These are phyloP conservation scores for Liopterus haemorrhoidalis DNA, from an alignment of 2,888 invertebrate genomes.

Conservation along the genomic window DNA sequence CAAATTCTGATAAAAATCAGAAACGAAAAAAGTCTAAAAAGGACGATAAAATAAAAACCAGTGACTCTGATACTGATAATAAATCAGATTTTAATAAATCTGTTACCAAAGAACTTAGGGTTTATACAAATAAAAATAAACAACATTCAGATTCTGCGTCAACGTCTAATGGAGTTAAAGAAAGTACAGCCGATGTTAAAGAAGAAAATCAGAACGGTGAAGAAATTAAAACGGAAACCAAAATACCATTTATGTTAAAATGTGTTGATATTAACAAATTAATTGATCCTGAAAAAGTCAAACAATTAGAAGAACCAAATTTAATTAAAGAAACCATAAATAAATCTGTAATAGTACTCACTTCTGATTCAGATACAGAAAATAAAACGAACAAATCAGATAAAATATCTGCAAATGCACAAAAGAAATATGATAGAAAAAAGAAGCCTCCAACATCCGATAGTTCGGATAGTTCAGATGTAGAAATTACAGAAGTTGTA, in stretches of 20 bases:
- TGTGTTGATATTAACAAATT: conserved; percentile 42
- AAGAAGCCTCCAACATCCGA: no score
- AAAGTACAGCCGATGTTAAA: background rate
- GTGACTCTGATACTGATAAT: conserved; percentile 1
- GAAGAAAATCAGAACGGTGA: background rate
- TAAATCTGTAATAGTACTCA: conserved; percentile 39
- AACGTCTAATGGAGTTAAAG: background rate
- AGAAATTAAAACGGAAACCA: conserved; percentile 6
- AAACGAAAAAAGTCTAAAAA: conserved; percentile 1
- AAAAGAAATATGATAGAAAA: conserved; percentile 9
- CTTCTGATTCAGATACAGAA: conserved; percentile 39
- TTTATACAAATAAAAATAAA: background rate
- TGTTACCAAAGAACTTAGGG: background rate
- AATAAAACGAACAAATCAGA: conserved; percentile 4
- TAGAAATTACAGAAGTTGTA: conserved; percentile 12
- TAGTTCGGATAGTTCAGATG: no score
- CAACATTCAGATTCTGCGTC: background rate
- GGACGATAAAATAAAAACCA: conserved; percentile 2
- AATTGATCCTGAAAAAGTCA: conserved; percentile 34
- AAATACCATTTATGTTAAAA: conserved; percentile 33
- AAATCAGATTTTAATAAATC: conserved; percentile 4
- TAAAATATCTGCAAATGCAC: background rate
- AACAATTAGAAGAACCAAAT: conserved; percentile 18
- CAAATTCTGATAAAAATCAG: background rate
- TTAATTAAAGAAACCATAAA: conserved; percentile 28